Base-by-base conservation (phyloP, 2,797 vertebrate species). In the Kryptolebias ocellatus region DNA sequence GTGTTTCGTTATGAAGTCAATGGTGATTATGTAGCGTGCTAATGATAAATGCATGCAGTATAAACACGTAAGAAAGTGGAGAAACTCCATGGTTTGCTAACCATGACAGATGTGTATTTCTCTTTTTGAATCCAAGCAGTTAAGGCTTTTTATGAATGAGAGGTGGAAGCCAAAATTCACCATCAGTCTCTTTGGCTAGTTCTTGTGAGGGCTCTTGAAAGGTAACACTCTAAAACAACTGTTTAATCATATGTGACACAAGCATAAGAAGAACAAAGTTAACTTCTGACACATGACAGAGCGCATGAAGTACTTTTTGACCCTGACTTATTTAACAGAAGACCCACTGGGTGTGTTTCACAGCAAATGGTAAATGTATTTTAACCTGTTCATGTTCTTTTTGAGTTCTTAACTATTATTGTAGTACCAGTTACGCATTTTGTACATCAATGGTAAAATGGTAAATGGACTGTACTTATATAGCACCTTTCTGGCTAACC, bases 91-190 rank as follows among this genome's bases (percentile, higher is more conserved):
- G 56, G 42, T 70, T 27, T 69, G 69, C 54, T 53, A 80, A 53
- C 20, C 50, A 61, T 77, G 80, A 82, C 83, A 81, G 50, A 71
- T 86, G 87, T 89, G 67, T 77, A 80, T 68, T 52, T 69, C 76
- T 63, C 50, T 28, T 44, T 72, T 54, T 84, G 83, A 90, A 82
- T 86, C 84, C 84, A 78, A 76, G 80, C 60, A 71, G 5, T 59
- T 56, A 8, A 18, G 16, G 52, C 16, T 59, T 51, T 70, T 70
- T 39, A 29, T 60, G 53, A 60, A 7, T 28, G 18, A 84, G 46
- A 37, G 47, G 56, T 52, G 57, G 70, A 67, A 68, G 37, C 15
- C 44, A 60, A 69, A 63, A 37, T 69, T 70, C 24, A 44, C 51
- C 12, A 70, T 86, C 65, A 61, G 64, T 77, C 73, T 68, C 39